These are phyloP conservation scores for Drosophila albomicans DNA, from an alignment of 1,140 invertebrate genomes.

Conservation along the genomic window DNA sequence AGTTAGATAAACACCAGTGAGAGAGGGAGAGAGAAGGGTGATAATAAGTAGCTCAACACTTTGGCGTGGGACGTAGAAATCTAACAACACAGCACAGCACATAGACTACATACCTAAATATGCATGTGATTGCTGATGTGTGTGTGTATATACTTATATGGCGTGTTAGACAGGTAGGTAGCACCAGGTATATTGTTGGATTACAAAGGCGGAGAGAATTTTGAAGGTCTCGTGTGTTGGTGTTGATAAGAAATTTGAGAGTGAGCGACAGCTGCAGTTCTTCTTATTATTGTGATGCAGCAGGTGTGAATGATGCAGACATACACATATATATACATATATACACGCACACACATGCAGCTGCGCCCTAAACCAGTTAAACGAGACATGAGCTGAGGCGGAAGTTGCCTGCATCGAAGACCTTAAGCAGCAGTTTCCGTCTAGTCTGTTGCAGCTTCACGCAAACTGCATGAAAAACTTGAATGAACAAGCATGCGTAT, in stretches of 20 bases:
- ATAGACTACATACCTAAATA: background rate
- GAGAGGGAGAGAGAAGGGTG: background rate
- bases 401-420: slow-evolving; percentile 56
- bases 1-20: background rate
- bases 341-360: slow-evolving; percentile 33
- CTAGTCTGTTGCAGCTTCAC: slow-evolving; percentile 15
- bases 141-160: background rate
- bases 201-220: slow-evolving; percentile 10
- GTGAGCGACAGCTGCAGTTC: slow-evolving; percentile 61
- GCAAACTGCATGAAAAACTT: slow-evolving; percentile 43
- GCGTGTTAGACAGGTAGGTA: slow-evolving; percentile 19
- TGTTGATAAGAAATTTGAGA: slow-evolving; percentile 75
- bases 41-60: background rate
- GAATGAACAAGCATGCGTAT: slow-evolving; percentile 53
- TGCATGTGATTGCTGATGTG: background rate
- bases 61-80: slow-evolving; percentile 15
- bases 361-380: slow-evolving; percentile 72
- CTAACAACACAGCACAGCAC: background rate
- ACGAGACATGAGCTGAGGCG: slow-evolving; percentile 51
- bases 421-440: slow-evolving; percentile 53
- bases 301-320: slow-evolving; percentile 57
- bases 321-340: slow-evolving; percentile 13
- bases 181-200: slow-evolving; percentile 4
- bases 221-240: slow-evolving; percentile 22
- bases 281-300: slow-evolving; percentile 39